A percentile compares a stretch with the other conserved stretches of the same genome.
Evolutionary conservation across 2,888 invertebrate species (phyloP).

Genomic region (Allygus modestus): DNA sequence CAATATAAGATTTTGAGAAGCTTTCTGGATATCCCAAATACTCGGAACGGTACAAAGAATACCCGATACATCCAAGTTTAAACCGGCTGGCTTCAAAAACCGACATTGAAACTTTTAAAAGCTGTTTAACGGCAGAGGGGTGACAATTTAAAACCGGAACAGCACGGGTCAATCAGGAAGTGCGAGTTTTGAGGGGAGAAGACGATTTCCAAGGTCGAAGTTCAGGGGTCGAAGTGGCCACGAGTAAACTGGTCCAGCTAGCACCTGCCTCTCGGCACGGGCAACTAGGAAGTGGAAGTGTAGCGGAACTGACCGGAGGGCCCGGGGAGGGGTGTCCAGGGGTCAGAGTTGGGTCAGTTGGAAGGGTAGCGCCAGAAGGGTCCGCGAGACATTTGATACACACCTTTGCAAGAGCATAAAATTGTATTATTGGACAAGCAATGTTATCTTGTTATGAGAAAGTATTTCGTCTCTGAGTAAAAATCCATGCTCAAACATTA

Average conservation of each 20-base stretch:
- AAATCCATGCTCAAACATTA: too few species aligned
- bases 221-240: slow-evolving; percentile 4
- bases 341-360: slow-evolving; percentile 6
- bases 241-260: slow-evolving; percentile 15
- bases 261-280: slow-evolving; percentile 37
- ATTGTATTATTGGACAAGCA: too few species aligned
- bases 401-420: too few species aligned
- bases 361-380: neutral
- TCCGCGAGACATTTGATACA: neutral
- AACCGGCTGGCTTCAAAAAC: neutral
- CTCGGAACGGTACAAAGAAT: too few species aligned
- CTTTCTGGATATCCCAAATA: too few species aligned
- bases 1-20: too few species aligned
- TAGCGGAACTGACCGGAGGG: neutral
- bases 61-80: too few species aligned
- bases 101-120: neutral
- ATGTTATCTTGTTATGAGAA: too few species aligned
- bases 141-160: neutral
- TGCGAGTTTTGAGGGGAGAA: neutral
- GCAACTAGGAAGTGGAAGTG: slow-evolving; percentile 11
- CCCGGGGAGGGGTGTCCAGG: neutral
- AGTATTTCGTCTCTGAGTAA: too few species aligned
- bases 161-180: slow-evolving; percentile 49
- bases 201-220: slow-evolving; percentile 11
- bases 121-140: neutral